phyloP scores from a whole-genome alignment of 2,888 invertebrate species.

The Nomada ferruginata region DNA sequence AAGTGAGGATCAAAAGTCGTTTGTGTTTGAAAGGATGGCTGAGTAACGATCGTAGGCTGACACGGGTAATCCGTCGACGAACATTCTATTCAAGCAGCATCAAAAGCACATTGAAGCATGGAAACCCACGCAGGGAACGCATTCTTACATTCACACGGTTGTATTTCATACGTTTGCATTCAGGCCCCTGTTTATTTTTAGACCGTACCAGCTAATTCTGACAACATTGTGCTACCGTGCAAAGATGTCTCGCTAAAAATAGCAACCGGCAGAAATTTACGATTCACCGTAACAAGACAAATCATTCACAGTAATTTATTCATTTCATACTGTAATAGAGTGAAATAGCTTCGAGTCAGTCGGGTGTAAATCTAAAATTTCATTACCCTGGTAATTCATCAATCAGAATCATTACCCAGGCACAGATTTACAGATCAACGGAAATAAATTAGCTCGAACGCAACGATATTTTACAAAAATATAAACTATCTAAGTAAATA shows the following conservation, averaged over 20 bases:
- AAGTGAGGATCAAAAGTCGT: conserved; percentile 21
- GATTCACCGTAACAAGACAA: not conserved
- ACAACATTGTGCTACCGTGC: conserved; percentile 25
- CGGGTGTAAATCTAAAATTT: too few species aligned
- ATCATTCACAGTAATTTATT: too few species aligned
- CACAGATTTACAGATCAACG: too few species aligned
- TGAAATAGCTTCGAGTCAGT: too few species aligned
- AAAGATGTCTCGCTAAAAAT: not conserved
- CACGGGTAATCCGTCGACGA: conserved; percentile 30
- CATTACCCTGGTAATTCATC: too few species aligned
- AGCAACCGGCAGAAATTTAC: not conserved
- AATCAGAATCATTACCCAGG: too few species aligned
- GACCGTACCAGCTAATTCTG: conserved; percentile 10
- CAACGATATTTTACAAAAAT: too few species aligned
- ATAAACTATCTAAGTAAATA: too few species aligned
- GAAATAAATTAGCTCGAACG: too few species aligned
- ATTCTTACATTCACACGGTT: conserved; percentile 1
- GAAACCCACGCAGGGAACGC: conserved; percentile 32
- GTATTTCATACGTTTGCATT: conserved; percentile 3
- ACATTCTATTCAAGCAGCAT: conserved; percentile 22
- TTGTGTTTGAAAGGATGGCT: conserved; percentile 13
- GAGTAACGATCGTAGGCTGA: conserved; percentile 33
- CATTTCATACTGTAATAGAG: too few species aligned
- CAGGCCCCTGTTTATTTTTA: conserved; percentile 9
- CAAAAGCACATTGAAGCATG: conserved; percentile 36